Base-by-base conservation (phyloP, 2,113 vertebrate species). In the Chinchilla lanigera region DNA sequence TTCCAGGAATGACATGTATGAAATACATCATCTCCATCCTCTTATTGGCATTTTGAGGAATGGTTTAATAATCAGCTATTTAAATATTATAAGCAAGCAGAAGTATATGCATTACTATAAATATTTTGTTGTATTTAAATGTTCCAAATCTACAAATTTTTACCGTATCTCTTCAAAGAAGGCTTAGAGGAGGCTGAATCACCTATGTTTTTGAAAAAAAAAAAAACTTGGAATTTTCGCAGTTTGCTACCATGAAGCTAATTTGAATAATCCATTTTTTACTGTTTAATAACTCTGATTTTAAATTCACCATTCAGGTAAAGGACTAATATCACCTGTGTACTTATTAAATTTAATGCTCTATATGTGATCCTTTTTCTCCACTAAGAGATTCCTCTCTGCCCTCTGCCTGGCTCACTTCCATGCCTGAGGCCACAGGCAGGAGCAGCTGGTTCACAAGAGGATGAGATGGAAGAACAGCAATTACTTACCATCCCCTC, bases 71-170 rank as follows among this genome's bases (percentile, higher is more conserved):
- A 95, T 96, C 17, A 60, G 11, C 38, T 90, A 85, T 82, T 83
- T 93, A 91, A 91, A 58, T 71, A 93, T 69, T 89, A 95, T 28
- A 58, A 89, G 28, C 44, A 95, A 81, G 81, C 17, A 17, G n/a
- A 83, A 56, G 6, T 90, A 24, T 67, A 44, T 41, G 19, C 22
- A 67, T 71, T 82, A 82, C 95, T 54, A 73, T 65, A 91, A 93
- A 86, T 7, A 96, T 91, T 96, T 96, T 17, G 86, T 16, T 95
- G 5, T 35, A 95, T 96, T 97, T 97, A 83, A 96, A 84, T 84
- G 33, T 94, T 96, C 47, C 80, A 89, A 97, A 97, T 87, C 65
- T 93, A 56, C 54, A 96, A 96, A 93, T 98, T 97, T 38, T 82
- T 92, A 93, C 26, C 19, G 56, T 86, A 50, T 33, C 81, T 93